Conservation (phyloP, 2,113 vertebrate species). For the Panurus biarmicus region DNA sequence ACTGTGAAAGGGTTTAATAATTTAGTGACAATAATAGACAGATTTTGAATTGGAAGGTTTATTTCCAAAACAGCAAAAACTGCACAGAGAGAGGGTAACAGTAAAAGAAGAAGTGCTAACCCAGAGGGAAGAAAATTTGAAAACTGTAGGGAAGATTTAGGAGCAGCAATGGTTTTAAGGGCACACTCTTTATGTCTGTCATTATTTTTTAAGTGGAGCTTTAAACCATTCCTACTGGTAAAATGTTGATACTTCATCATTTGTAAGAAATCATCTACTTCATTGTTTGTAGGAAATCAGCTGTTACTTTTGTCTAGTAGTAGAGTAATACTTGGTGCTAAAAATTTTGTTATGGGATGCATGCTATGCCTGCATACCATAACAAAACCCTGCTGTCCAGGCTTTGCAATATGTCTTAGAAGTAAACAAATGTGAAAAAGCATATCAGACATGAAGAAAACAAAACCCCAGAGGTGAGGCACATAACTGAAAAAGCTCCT, state of each 20-base stretch:
- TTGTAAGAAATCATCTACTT: slow-evolving; percentile 1
- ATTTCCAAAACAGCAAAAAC: slow-evolving; percentile 2
- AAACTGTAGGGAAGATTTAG: slow-evolving; percentile 29
- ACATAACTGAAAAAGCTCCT: not conserved
- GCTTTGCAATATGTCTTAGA: not conserved
- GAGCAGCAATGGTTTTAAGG: not conserved
- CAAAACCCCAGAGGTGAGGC: not conserved
- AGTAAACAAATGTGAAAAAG: slow-evolving; percentile 8
- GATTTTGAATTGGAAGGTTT: not conserved
- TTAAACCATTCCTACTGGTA: not conserved
- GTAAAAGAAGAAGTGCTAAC: not conserved
- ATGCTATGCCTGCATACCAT: not conserved
- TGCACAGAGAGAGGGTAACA: not conserved
- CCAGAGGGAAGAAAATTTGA: not conserved
- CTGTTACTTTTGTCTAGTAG: not conserved
- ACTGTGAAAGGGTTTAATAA: slow-evolving; percentile 13
- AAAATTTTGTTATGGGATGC: not conserved
- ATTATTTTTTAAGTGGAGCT: not conserved
- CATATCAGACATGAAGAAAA: not conserved
- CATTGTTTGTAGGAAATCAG: slow-evolving; percentile 8
- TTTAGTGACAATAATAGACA: not conserved
- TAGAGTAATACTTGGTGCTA: not conserved
- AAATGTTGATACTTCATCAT: slow-evolving; percentile 1
- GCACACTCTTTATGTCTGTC: not conserved
- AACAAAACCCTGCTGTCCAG: not conserved